Evolutionary conservation across 1,140 invertebrate genomes (phyloP), one percentile per base, ranked within the genome.

Genomic region (Penaeus indicus): DNA sequence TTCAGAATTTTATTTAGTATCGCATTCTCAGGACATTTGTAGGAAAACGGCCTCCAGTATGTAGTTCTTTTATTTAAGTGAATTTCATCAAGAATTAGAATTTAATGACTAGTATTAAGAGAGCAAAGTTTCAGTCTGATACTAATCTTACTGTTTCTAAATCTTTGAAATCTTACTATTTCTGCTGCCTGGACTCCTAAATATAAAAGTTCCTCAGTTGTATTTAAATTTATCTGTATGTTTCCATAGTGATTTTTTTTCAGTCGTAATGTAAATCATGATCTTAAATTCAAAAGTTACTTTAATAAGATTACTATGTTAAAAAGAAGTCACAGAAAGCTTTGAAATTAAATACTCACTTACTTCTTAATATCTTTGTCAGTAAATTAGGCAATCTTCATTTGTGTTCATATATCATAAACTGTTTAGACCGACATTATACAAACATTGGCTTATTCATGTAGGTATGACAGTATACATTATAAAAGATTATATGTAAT

Each of bases 1-100:
- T 80, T 86, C 61, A 54, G 54, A 54, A 64, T 86, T 86, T 86
- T 86, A 63, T n/a, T 38, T 86, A 86, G 85, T 62, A 47, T n/a
- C 63, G 85, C 85, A 86, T 86, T 79, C 85, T 86, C 75, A 86
- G 85, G 78, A 86, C 85, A 86, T 86, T 54, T 54, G 78, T 86
- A 86, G 85, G 85, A 86, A 85, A 86, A 86, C 85, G 85, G 85
- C 85, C 85, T 86, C 85, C 85, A 86, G 85, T 79, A 86, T 75
- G 61, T 86, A 86, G 60, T 83, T 83, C 60, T 83, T 79, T 86
- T 62, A 64, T 86, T 47, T 86, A 80, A 86, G 42, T 54, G 54
- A 79, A 47, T 21, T 79, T 79, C 77, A 38, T 32, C 32, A 86
- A 62, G 47, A 79, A 42, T 62, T 64, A 75, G 72, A 86, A 5